Conservation (phyloP, 2,113 vertebrate genomes). For the Mixornis gularis region DNA sequence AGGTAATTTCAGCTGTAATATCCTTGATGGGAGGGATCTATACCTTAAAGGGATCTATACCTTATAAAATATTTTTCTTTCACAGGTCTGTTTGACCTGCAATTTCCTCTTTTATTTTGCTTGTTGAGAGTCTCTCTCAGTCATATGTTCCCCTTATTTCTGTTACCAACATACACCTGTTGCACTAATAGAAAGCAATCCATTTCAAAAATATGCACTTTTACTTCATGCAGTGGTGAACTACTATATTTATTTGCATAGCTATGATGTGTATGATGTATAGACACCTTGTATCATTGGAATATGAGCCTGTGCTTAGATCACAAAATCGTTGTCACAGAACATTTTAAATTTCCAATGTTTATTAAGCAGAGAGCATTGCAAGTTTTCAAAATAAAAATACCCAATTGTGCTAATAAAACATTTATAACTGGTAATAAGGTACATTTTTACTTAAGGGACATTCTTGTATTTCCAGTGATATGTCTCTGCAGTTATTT, state of each 20-base stretch:
- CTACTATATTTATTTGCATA: neutral
- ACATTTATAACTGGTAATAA: neutral
- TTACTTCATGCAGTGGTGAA: neutral
- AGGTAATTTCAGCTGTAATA: neutral
- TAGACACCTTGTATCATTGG: neutral
- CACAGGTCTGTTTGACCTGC: neutral
- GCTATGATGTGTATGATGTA: neutral
- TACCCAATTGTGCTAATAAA: neutral
- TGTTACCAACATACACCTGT: neutral
- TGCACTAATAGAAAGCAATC: neutral
- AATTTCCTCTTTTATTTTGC: neutral
- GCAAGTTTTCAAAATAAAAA: neutral
- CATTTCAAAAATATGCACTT: neutral
- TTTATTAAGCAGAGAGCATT: neutral
- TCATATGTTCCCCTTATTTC: neutral
- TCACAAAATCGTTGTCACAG: neutral
- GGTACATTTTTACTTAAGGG: neutral
- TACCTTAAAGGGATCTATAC: neutral
- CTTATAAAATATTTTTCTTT: neutral
- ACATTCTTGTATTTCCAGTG: neutral
- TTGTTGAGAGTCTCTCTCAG: neutral
- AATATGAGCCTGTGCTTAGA: neutral
- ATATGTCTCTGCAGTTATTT: neutral
- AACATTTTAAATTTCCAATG: neutral
- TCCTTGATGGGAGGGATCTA: neutral